Evolutionary conservation across 2,797 vertebrate species (phyloP).

Genomic region (Sebastes hubbsi): DNA sequence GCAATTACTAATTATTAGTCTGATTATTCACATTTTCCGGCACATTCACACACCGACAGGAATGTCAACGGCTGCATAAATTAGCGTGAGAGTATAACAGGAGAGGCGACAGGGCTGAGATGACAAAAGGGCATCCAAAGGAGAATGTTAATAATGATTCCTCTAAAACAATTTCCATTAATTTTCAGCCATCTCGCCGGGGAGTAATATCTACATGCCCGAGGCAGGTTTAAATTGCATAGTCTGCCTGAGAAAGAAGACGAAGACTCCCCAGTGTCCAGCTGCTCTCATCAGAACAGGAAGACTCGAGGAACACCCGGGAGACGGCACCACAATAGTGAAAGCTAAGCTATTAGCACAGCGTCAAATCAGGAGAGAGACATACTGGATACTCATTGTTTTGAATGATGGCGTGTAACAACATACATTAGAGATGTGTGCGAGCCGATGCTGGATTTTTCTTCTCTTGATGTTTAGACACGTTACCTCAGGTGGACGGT

Average conservation of each 20-base stretch:
- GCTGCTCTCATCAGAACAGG: slow-evolving; percentile 77
- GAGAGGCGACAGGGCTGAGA: slow-evolving; percentile 67
- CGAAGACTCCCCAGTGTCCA: slow-evolving; percentile 82
- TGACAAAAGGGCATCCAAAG: slow-evolving; percentile 87
- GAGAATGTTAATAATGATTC: slow-evolving; percentile 87
- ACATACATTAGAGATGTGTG: slow-evolving; percentile 2
- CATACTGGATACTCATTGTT: slow-evolving; percentile 40
- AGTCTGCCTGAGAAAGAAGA: slow-evolving; percentile 79
- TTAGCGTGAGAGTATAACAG: slow-evolving; percentile 67
- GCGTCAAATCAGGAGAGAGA: slow-evolving; percentile 35
- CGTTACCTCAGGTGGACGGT: slow-evolving; percentile 30
- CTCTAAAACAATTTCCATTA: slow-evolving; percentile 89
- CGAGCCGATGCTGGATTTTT: background rate
- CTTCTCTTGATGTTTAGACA: slow-evolving; percentile 18
- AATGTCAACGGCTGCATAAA: slow-evolving; percentile 77
- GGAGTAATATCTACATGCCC: slow-evolving; percentile 87
- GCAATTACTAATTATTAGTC: slow-evolving; percentile 71
- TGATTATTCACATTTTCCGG: slow-evolving; percentile 73
- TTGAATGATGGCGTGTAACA: slow-evolving; percentile 23
- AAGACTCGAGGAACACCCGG: slow-evolving; percentile 70
- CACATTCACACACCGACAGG: slow-evolving; percentile 64
- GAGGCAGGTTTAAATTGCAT: slow-evolving; percentile 87
- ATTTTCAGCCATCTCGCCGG: slow-evolving; percentile 83
- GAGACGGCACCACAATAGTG: slow-evolving; percentile 71
- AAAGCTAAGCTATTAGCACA: slow-evolving; percentile 70